Evolutionary conservation across 1,140 invertebrate genomes (phyloP).

Genomic region (Oncopeltus fasciatus): DNA sequence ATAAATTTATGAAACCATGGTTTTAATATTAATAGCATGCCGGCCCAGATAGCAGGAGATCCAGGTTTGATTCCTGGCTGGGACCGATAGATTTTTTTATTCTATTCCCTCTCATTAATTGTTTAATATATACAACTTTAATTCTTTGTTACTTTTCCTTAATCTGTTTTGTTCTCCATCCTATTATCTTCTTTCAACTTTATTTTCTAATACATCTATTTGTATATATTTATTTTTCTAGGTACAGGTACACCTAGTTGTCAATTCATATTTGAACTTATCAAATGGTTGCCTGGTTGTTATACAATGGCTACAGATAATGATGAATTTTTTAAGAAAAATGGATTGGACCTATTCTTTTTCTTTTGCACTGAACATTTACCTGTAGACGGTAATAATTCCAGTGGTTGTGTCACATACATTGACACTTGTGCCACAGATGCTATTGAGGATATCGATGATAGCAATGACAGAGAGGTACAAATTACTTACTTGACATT

Average conservation of each 20-base stretch:
- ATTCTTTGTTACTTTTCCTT: no score
- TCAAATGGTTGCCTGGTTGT: constrained; percentile 12
- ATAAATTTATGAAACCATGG: no score
- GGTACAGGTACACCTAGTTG: background rate
- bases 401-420: constrained; percentile 8
- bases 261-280: constrained; percentile 14
- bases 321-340: constrained; percentile 16
- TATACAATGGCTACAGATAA: constrained; percentile 20
- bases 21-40: no score
- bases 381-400: background rate
- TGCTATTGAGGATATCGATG: background rate
- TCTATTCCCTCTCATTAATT: no score
- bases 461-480: constrained; percentile 12
- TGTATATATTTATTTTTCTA: background rate
- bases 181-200: no score
- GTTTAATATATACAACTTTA: no score
- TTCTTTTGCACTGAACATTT: constrained; percentile 2
- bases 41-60: no score
- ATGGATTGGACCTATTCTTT: constrained; percentile 15
- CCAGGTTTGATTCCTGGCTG: no score
- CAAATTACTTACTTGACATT: background rate
- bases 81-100: no score
- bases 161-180: no score
- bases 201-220: no score
- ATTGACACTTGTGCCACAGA: constrained; percentile 4